Conservation (phyloP, 2,113 vertebrate species). For the Alethe diademata region DNA sequence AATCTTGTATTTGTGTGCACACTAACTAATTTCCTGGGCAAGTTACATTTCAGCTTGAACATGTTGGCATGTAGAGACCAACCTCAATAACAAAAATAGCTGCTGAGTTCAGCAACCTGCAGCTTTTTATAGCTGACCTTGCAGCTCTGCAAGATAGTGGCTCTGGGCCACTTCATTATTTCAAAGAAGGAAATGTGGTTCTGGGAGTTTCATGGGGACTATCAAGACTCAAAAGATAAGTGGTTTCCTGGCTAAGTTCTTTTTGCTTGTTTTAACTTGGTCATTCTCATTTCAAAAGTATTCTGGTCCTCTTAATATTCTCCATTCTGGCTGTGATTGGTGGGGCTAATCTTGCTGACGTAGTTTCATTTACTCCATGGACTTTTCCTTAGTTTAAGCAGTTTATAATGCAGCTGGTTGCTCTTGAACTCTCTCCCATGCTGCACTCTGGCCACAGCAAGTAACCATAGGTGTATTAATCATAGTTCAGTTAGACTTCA, state of each 20-base stretch:
- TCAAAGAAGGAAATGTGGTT: constrained; percentile 15
- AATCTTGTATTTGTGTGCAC: constrained; percentile 43
- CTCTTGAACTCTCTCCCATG: neutral
- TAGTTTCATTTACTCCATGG: neutral
- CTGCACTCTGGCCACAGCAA: neutral
- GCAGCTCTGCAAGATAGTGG: constrained; percentile 25
- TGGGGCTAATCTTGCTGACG: neutral
- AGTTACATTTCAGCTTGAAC: constrained; percentile 33
- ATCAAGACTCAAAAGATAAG: constrained; percentile 46
- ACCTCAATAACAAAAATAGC: constrained; percentile 49
- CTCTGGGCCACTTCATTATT: constrained; percentile 47
- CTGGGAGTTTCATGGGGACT: neutral
- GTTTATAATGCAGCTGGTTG: neutral
- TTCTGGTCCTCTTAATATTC: neutral
- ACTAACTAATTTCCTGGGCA: constrained; percentile 57
- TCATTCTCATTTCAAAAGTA: constrained; percentile 10
- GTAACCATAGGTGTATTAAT: neutral
- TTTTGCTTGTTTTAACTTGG: constrained; percentile 15
- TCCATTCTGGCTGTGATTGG: neutral
- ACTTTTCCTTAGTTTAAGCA: neutral
- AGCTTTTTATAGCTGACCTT: constrained; percentile 52
- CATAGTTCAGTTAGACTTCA: neutral
- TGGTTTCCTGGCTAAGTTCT: constrained; percentile 21
- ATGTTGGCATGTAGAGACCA: constrained; percentile 3
- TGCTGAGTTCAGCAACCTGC: constrained; percentile 44